These are phyloP conservation scores for Luscinia megarhynchos DNA, from an alignment of 2,797 vertebrate species.

Conservation along the genomic window DNA sequence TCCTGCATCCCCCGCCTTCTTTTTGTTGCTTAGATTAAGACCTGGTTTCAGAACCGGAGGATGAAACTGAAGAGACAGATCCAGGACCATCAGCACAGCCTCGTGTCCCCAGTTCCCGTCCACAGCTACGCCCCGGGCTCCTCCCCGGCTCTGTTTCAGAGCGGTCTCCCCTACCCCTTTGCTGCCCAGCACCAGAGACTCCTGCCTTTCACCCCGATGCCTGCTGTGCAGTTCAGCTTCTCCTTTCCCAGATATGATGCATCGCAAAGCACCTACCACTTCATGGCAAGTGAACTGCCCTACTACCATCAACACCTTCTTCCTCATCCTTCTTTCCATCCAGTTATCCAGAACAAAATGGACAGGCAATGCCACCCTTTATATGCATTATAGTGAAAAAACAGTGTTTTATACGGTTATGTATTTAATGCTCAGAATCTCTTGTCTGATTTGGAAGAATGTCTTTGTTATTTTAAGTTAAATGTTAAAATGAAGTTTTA, in stretches of 20 bases:
- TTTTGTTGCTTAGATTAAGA: conserved; percentile 79
- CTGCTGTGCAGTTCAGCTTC: conserved; percentile 13
- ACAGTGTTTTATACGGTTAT: not conserved
- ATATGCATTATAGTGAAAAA: not conserved
- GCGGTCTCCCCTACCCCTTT: not conserved
- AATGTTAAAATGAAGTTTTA: not conserved
- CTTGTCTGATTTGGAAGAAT: not conserved
- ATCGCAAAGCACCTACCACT: not conserved
- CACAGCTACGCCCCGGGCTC: not conserved
- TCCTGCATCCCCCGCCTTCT: not conserved
- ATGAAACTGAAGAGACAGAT: conserved; percentile 85
- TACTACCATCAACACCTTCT: conserved; percentile 6
- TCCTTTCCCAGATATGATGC: not conserved
- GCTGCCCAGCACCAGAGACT: conserved; percentile 9
- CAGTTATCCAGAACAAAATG: not conserved
- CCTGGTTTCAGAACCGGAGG: conserved; percentile 87
- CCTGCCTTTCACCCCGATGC: not conserved
- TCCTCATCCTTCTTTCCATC: not conserved
- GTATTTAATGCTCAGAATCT: not conserved
- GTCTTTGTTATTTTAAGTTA: conserved; percentile 21
- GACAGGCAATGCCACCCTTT: not conserved
- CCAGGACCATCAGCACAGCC: conserved; percentile 71
- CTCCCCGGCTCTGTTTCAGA: not conserved
- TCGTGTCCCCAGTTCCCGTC: not conserved
- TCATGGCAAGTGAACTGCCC: not conserved